Base-by-base conservation (phyloP, 2,888 invertebrate species). In the Zaprionus obscuricornis region DNA sequence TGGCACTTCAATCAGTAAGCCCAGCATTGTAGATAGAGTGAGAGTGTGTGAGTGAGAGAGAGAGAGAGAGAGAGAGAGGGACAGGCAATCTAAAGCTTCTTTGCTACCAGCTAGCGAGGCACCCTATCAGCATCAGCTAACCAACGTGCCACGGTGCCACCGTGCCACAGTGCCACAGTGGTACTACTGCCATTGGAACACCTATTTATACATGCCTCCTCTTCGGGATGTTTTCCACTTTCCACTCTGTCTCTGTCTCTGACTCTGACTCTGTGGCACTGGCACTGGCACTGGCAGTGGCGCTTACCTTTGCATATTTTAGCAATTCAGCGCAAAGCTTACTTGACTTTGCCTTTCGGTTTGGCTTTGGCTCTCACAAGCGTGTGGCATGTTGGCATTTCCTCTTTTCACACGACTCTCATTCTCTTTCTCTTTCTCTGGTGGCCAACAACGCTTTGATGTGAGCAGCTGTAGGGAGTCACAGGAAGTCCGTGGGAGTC, bases 231-330 rank as follows among this genome's bases (percentile, higher is more conserved):
- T 7, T 22, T 4, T 5, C 22, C 7, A 7, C 33, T 77, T 59
- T 45, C 66, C 66, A 27, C 26, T 18, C 14, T 39, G 31, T 22
- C 55, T 42, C 10, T 22, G 34, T 65, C 43, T 34, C 36, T 34
- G 2, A 7, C 6, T 11, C 14, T 16, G 27, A 11, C 24, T 16
- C 14, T 17, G 3, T 10, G 3, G 0, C 10, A 1, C 5, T 33
- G 8, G 1, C 14, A n/a, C 14, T 10, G 5, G 6, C 18, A 3
- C 18, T n/a, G 14, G 8, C 29, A 3, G n/a, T 33, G 46, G 50
- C 59, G 66, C 79, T 70, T 86, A 86, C 78, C 85, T 81, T 81
- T 86, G 87, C 85, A 86, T 86, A 86, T 86, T 81, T 81, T 85
- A 84, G 86, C 85, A 86, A 86, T 81, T 81, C 83, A 82, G 79